Conservation (phyloP, 2,113 vertebrate species). For the Eupsittula cactorum region DNA sequence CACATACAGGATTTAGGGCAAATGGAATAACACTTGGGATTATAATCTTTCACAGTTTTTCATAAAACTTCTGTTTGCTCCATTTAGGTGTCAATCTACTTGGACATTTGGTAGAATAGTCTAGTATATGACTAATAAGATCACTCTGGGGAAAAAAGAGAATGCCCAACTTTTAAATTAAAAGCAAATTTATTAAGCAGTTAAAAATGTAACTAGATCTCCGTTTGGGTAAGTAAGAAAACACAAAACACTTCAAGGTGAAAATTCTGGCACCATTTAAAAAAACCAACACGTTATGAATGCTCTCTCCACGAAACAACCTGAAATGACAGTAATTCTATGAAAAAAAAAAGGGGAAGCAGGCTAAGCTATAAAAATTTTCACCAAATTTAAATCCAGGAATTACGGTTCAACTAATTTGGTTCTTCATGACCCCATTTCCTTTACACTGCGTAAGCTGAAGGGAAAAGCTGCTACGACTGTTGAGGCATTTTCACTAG, state of each 20-base stretch:
- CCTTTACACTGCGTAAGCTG: neutral
- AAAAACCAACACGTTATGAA: neutral
- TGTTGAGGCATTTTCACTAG: neutral
- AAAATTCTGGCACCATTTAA: neutral
- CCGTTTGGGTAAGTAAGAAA: neutral
- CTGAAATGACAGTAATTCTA: neutral
- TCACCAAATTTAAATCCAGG: neutral
- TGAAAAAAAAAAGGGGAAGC: neutral
- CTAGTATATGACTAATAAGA: neutral
- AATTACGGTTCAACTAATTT: neutral
- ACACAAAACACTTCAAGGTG: neutral
- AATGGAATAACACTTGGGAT: neutral
- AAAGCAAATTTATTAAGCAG: neutral
- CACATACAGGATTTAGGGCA: neutral
- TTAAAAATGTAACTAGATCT: neutral
- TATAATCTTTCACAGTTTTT: neutral
- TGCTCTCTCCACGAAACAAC: neutral
- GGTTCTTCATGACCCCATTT: neutral
- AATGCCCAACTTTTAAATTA: neutral
- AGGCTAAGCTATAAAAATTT: neutral
- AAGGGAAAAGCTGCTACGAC: neutral
- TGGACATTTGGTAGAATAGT: neutral
- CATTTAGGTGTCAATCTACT: neutral
- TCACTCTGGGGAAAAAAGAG: neutral
- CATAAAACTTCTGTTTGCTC: neutral